Base-by-base conservation (phyloP, 2,888 invertebrate species). In the Agrotis ipsilon region DNA sequence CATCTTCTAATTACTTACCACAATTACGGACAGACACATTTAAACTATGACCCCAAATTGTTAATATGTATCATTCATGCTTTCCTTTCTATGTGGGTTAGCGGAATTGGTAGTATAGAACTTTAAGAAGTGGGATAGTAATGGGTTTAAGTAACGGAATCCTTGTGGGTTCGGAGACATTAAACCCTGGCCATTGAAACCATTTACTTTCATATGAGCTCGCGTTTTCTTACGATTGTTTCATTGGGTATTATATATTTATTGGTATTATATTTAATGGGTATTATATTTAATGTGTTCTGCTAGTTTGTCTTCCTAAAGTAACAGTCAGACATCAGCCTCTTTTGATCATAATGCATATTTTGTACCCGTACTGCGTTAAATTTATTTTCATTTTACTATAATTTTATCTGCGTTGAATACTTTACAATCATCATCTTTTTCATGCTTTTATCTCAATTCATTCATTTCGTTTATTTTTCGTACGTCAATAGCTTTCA, bases 41-140 rank as follows among this genome's bases (percentile, higher is more conserved):
- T 81, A 78, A 76, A 81, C 75, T 84, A 70, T 79, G 76, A 81
- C 81, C 78, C 67, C 77, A 70, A 85, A 81, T 77, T 72, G 81
- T 75, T 79, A 67, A 79, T 83, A 61, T 52, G 61, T 60, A 68
- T 62, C 70, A 67, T 79, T 62, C 48, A 68, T 46, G 75, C 58
- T 75, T 72, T 75, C 67, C 64, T 71, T 54, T 65, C 32, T 43
- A 49, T 59, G 57, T 52, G 27, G 60, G 59, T 82, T 46, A 32
- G 45, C 7, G 55, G 68, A 75, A 70, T 68, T 54, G 43, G 66
- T 68, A 66, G 43, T 58, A 32, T 45, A 49, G 54, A 70, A 63
- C 43, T 61, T 54, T n/a, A 64, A 61, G 27, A 13, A 18, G n/a
- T 67, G 13, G 13, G 11, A 39, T 55, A 46, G 67, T 68, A 2